These are phyloP conservation scores for Bombus soroeensis DNA, from an alignment of 1,140 invertebrate genomes.

Conservation along the genomic window DNA sequence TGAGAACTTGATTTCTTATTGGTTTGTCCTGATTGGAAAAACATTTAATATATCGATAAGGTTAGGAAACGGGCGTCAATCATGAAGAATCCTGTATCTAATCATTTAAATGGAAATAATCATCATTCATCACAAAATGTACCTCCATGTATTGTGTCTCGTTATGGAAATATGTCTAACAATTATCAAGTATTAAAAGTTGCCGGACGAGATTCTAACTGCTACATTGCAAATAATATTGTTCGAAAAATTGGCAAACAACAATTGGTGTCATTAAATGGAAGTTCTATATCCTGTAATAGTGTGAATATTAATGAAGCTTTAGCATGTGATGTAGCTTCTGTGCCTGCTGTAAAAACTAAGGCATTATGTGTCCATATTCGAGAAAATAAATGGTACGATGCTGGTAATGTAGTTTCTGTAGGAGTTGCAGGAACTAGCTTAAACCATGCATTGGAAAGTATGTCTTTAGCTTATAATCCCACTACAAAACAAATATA, in stretches of 20 bases:
- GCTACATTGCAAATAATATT: constrained; percentile 66
- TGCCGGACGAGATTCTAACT: constrained; percentile 57
- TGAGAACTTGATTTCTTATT: background rate
- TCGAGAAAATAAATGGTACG: constrained; percentile 79
- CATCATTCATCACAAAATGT: constrained; percentile 35
- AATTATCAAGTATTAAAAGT: constrained; percentile 66
- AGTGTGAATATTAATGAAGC: constrained; percentile 76
- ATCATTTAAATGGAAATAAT: constrained; percentile 55
- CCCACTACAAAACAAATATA: constrained; percentile 82
- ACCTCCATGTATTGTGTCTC: constrained; percentile 52
- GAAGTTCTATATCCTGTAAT: constrained; percentile 77
- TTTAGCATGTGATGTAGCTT: constrained; percentile 74
- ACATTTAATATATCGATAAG: constrained; percentile 29
- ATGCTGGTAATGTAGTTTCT: constrained; percentile 76
- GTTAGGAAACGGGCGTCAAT: constrained; percentile 34
- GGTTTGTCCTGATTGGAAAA: background rate
- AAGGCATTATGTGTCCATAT: constrained; percentile 78
- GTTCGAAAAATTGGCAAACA: constrained; percentile 73
- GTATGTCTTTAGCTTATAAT: constrained; percentile 83
- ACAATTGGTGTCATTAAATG: constrained; percentile 78
- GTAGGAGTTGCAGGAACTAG: constrained; percentile 76
- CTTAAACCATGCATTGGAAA: constrained; percentile 83
- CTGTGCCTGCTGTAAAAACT: constrained; percentile 63
- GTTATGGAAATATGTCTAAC: constrained; percentile 49
- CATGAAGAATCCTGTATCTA: constrained; percentile 58